A percentile compares a stretch with the other conserved stretches of the same genome.
These are phyloP conservation scores for Chlamydotis undulata DNA, from an alignment of 2,113 vertebrate genomes.

Conservation along the genomic window DNA sequence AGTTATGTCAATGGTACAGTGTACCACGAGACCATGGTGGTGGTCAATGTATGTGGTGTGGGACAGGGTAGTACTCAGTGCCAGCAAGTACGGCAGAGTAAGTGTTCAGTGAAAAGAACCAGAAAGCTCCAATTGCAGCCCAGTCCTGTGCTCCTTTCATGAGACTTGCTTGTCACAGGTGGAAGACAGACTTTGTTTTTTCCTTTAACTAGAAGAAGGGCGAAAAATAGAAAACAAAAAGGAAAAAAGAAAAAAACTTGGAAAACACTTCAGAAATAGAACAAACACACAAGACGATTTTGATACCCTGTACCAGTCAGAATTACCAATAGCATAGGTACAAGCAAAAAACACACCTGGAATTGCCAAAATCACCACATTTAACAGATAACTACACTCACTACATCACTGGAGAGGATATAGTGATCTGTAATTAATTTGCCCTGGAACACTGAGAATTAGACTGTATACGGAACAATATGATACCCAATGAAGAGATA, in stretches of 20 bases:
- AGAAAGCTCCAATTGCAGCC: neutral
- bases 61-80: neutral
- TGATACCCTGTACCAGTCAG: neutral
- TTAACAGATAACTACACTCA: neutral
- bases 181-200: neutral
- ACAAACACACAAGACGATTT: neutral
- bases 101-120: neutral
- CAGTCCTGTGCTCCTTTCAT: neutral
- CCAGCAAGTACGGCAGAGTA: neutral
- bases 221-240: neutral
- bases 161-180: neutral
- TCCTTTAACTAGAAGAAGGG: neutral
- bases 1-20: neutral
- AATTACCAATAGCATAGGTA: neutral
- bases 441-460: neutral
- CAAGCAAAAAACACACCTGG: neutral
- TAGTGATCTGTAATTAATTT: neutral
- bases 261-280: neutral
- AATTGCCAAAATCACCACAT: neutral
- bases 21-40: neutral
- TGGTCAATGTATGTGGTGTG: neutral
- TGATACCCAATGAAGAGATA: neutral
- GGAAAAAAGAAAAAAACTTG: neutral
- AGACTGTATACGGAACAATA: neutral
- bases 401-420: neutral